Evolutionary conservation across 1,140 invertebrate species (phyloP), one percentile per base, ranked within the genome.

Genomic region (Drosophila ohnishii): DNA sequence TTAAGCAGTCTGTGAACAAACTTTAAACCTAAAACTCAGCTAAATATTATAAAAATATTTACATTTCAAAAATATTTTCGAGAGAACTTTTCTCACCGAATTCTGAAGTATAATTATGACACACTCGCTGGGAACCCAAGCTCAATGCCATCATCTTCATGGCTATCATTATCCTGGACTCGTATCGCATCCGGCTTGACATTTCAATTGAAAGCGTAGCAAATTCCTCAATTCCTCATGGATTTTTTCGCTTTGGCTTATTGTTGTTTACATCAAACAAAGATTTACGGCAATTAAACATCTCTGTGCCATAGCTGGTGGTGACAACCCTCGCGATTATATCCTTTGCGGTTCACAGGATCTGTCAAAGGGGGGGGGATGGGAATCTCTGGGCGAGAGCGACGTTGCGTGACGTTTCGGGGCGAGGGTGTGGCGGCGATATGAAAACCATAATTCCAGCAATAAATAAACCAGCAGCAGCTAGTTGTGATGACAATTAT

Each of bases 241-340:
- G 60, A 55, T 75, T 65, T 42, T 42, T 42, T 10, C 32, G 25
- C 39, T 16, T 55, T 39, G 64, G 64, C 80, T 80, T 74, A 80
- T 73, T 86, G 80, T 86, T 90, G 81, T 90, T 90, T 90, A 90
- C 79, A 89, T 81, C 82, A 87, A 90, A 91, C 90, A 91, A 77
- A 90, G 85, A 91, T 91, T 91, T 89, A 91, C 90, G 90, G 87
- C 90, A 91, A 91, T 91, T 91, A 91, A 90, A 79, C 90, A 83
- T 71, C 65, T 67, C 65, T 80, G 55, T 14, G 51, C 7, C 59
- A 44, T 63, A 25, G 63, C 65, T 81, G 73, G 72, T 81, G 73
- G 72, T 80, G 84, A 83, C 84, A 87, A 87, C 84, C 84, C 84
- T 80, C 84, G 80, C 84, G 78, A 84, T 88, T 89, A 88, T 89